phyloP scores from a whole-genome alignment of 1,140 invertebrate genomes.

The Zaprionus nigranus region DNA sequence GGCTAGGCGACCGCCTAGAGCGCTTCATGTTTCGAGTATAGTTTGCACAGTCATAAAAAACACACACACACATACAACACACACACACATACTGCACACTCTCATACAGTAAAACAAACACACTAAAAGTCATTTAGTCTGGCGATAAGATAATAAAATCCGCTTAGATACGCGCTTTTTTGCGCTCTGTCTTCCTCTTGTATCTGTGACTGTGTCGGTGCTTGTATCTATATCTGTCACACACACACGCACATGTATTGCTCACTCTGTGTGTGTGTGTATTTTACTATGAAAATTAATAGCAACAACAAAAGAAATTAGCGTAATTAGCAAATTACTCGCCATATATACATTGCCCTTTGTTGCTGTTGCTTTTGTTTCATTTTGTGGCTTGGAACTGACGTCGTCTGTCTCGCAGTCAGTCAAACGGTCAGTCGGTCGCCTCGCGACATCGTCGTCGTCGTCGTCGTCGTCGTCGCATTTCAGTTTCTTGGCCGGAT shows the following conservation, averaged over 20 bases:
- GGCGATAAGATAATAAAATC: conserved; percentile 81
- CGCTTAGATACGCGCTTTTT: conserved; percentile 75
- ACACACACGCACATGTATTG: conserved; percentile 8
- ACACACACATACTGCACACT: conserved; percentile 23
- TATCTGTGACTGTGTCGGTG: conserved; percentile 13
- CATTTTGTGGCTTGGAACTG: conserved; percentile 68
- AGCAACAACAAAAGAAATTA: conserved; percentile 79
- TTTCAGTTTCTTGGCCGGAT: conserved; percentile 81
- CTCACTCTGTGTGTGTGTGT: conserved; percentile 38
- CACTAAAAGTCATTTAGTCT: conserved; percentile 63
- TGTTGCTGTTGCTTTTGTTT: conserved; percentile 39
- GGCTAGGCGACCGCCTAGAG: conserved; percentile 51
- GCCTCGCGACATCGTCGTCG: conserved; percentile 37
- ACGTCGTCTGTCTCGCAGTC: conserved; percentile 41
- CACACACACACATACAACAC: conserved; percentile 18
- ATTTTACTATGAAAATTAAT: conserved; percentile 74
- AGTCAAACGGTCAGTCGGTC: conserved; percentile 46
- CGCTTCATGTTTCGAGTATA: conserved; percentile 69
- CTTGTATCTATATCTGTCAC: conserved; percentile 12
- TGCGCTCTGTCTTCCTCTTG: conserved; percentile 45
- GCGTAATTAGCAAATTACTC: conserved; percentile 81
- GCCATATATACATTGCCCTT: conserved; percentile 30
- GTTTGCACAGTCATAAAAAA: conserved; percentile 73
- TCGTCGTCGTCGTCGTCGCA: conserved; percentile 52
- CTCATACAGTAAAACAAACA: conserved; percentile 17